These are phyloP conservation scores for Cheilosia scutellata DNA, from an alignment of 2,888 invertebrate species.

Conservation along the genomic window DNA sequence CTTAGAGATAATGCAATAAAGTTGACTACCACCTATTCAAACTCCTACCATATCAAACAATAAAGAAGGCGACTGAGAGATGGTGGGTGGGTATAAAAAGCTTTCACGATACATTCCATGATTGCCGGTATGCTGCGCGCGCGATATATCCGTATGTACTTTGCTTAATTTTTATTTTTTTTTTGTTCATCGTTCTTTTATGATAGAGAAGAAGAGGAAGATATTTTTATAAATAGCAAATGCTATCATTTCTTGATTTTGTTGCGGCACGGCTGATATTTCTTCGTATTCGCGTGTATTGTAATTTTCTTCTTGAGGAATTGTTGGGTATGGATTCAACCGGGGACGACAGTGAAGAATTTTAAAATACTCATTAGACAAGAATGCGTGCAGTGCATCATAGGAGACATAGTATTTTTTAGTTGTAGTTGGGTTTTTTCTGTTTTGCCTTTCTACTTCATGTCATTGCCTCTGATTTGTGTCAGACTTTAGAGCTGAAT, in stretches of 20 bases:
- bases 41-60: not conserved
- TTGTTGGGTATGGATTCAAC: not conserved
- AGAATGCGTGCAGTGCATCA: slow-evolving; percentile 70
- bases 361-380: slow-evolving; percentile 71
- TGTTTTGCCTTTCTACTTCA: slow-evolving; percentile 18
- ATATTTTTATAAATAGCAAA: slow-evolving; percentile 72
- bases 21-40: not conserved
- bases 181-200: slow-evolving; percentile 12
- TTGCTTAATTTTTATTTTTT: not conserved
- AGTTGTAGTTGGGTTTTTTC: not conserved
- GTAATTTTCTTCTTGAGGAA: slow-evolving; percentile 15
- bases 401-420: slow-evolving; percentile 27
- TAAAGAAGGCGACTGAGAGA: not conserved
- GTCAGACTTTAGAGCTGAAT: slow-evolving; percentile 53
- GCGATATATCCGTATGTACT: slow-evolving; percentile 13
- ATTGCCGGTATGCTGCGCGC: slow-evolving; percentile 51
- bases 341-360: slow-evolving; percentile 18
- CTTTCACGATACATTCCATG: slow-evolving; percentile 36
- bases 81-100: slow-evolving; percentile 4
- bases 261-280: slow-evolving; percentile 7
- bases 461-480: slow-evolving; percentile 69
- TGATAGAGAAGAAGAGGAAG: slow-evolving; percentile 22
- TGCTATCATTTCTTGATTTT: slow-evolving; percentile 65
- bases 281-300: slow-evolving; percentile 22
- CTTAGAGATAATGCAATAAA: slow-evolving; percentile 25